These are phyloP conservation scores for Standfussiana lucernea DNA, from an alignment of 2,888 invertebrate species.

Conservation along the genomic window DNA sequence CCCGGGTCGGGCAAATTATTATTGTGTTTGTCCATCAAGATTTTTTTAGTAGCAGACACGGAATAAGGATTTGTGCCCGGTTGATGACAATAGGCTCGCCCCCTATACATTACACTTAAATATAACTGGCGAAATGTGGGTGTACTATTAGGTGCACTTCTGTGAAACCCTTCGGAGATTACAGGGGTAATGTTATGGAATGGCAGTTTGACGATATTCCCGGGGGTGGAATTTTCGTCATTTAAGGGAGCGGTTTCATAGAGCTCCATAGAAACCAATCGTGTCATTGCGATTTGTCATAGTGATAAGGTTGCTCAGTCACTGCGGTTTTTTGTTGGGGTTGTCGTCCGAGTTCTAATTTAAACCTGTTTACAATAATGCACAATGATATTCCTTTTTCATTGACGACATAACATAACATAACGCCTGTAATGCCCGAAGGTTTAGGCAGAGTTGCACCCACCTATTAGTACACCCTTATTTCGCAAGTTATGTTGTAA, in stretches of 20 bases:
- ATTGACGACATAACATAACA: too few relatives aligned
- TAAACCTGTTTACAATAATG: neutral
- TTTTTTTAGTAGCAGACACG: neutral
- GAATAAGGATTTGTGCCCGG: neutral
- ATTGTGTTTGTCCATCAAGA: neutral
- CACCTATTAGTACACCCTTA: too few relatives aligned
- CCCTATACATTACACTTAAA: neutral
- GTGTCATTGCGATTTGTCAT: neutral
- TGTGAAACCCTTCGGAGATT: neutral
- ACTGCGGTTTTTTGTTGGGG: neutral
- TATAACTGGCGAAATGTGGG: neutral
- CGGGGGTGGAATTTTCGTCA: neutral
- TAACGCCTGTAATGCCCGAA: too few relatives aligned
- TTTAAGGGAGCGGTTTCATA: neutral
- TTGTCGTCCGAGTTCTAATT: neutral
- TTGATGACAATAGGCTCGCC: neutral
- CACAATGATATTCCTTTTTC: neutral
- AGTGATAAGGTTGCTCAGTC: neutral
- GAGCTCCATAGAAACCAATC: neutral
- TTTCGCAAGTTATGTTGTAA: too few relatives aligned
- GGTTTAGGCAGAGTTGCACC: too few relatives aligned
- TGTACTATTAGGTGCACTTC: neutral
- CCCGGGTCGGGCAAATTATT: neutral
- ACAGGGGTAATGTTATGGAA: neutral
- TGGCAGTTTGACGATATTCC: neutral